Base-by-base conservation (phyloP, 2,113 vertebrate genomes). In the Lepisosteus oculatus region DNA sequence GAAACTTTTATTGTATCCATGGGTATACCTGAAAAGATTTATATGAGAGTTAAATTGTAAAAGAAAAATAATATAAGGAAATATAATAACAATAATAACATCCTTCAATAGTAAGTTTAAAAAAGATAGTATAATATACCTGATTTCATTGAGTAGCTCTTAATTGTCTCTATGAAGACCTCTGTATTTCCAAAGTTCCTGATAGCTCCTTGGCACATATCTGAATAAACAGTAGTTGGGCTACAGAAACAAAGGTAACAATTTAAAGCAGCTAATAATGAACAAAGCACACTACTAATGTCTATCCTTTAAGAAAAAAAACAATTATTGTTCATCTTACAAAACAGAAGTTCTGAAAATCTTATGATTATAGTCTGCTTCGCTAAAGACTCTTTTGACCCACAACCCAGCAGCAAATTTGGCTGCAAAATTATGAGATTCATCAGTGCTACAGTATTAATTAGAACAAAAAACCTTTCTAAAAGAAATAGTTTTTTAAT, bases 81-180 rank as follows among this genome's bases (percentile, higher is more conserved):
- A 29, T 29, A 11, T 41, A 65, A 65, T 17, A 65, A 3, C 2
- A 3, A 65, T 29, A 4, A 11, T 41, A 13, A 59, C 3, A 59
- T 29, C 1, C 29, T 29, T 29, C 29, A 29, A 29, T 29, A 29
- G 29, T 29, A 29, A 29, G 29, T 29, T 29, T 29, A 29, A 29
- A 29, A 29, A 29, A 29, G 29, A 29, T 29, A 29, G 29, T 29
- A 29, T 29, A 29, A 29, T 29, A 88, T 95, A 99, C 97, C 97
- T 95, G 92, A 84, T 85, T 89, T 82, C 77, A 79, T 76, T 51
- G 96, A 94, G 70, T 93, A 90, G 56, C 90, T 85, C 76, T 81
- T 88, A 86, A 98, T 90, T 80, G 93, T 85, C 76, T 94, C 94
- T 81, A 90, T 87, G 80, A 99, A 91, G 86, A 94, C 92, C 80